Conservation (phyloP, 1,140 invertebrate species). For the Lasioglossum baleicum region DNA sequence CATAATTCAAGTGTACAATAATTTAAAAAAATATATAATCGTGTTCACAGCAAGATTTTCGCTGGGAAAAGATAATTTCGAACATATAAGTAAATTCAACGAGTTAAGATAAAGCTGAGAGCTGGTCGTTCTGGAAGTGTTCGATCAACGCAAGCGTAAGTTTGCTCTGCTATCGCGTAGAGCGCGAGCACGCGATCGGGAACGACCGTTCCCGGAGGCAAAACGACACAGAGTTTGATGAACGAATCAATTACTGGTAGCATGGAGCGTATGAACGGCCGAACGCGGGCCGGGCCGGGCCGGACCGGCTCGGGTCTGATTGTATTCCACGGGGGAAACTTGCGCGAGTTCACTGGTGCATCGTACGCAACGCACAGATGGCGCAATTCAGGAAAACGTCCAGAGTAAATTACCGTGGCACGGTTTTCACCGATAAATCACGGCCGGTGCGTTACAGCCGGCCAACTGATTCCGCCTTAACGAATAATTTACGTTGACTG, state of each 20-base stretch:
- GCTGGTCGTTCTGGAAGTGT: neutral
- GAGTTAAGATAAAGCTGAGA: too few relatives aligned
- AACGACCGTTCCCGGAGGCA: constrained; percentile 6
- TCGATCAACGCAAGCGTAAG: neutral
- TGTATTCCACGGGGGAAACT: constrained; percentile 40
- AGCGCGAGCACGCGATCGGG: neutral
- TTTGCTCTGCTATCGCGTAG: neutral
- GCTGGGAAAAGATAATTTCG: too few relatives aligned
- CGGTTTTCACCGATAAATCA: constrained; percentile 53
- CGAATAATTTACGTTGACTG: constrained; percentile 53
- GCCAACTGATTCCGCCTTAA: constrained; percentile 45
- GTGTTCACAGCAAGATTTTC: too few relatives aligned
- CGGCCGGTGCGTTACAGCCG: constrained; percentile 24
- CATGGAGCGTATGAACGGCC: constrained; percentile 32
- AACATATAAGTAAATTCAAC: too few relatives aligned
- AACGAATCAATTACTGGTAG: constrained; percentile 47
- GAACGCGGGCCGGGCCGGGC: neutral
- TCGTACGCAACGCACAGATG: constrained; percentile 39
- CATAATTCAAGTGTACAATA: too few relatives aligned
- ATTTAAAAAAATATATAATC: too few relatives aligned
- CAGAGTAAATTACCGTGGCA: constrained; percentile 45
- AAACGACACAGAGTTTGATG: constrained; percentile 30
- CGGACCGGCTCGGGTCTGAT: neutral
- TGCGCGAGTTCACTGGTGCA: constrained; percentile 14
- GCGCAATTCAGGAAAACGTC: constrained; percentile 52